Conservation (phyloP, 2,888 invertebrate species). For the Tipula vernalis region DNA sequence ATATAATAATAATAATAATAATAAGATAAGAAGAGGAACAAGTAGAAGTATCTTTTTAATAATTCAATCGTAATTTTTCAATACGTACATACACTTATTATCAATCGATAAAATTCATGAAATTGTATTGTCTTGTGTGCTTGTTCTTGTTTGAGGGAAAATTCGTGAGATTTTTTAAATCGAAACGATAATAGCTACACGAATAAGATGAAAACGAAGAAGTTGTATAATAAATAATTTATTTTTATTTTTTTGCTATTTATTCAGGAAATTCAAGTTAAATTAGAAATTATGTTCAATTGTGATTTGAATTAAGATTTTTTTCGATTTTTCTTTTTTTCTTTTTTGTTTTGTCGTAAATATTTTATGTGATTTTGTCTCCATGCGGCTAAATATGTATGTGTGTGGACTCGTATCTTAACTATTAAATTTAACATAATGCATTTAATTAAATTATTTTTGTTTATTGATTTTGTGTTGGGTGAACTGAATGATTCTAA, state of each 20-base stretch:
- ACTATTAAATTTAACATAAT: not conserved
- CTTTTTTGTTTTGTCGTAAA: not conserved
- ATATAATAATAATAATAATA: not conserved
- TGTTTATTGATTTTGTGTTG: not conserved
- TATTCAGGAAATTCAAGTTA: slow-evolving; percentile 4
- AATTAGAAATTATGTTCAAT: slow-evolving; percentile 4
- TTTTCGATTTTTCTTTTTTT: not conserved
- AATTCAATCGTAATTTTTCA: not conserved
- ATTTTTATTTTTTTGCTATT: not conserved
- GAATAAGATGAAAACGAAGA: not conserved
- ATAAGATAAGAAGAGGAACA: not conserved
- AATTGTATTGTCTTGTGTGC: not conserved
- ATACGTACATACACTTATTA: not conserved
- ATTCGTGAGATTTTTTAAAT: not conserved
- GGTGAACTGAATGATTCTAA: not conserved
- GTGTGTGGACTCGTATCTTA: too few species aligned
- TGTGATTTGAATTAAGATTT: not conserved
- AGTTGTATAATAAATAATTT: not conserved
- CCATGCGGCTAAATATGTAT: not conserved
- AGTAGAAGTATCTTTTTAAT: not conserved
- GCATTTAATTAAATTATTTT: not conserved
- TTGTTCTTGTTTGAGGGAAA: not conserved
- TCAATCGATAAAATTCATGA: not conserved
- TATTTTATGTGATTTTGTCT: not conserved
- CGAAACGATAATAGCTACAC: not conserved